phyloP scores from a whole-genome alignment of 2,888 invertebrate genomes.

The Apamea monoglypha region DNA sequence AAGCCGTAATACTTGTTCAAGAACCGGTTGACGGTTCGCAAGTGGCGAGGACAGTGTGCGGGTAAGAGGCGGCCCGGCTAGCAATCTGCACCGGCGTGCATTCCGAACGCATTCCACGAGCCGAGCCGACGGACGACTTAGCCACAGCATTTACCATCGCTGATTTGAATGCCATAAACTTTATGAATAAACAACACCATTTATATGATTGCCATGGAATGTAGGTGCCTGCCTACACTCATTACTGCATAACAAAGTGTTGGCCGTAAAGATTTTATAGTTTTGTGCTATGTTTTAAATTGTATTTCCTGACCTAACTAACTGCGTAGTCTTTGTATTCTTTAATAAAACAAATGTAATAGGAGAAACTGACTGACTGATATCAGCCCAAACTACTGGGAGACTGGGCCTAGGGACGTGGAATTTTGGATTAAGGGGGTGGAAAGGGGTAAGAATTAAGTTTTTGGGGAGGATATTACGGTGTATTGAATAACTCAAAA shows the following conservation, averaged over 20 bases:
- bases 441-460: background rate
- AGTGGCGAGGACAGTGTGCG: slow-evolving; percentile 65
- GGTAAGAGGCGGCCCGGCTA: slow-evolving; percentile 73
- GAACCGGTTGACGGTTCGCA: slow-evolving; percentile 74
- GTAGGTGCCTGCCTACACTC: background rate
- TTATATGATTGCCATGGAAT: slow-evolving; percentile 42
- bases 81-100: slow-evolving; percentile 79
- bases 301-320: slow-evolving; percentile 35
- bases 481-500: background rate
- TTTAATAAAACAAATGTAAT: background rate
- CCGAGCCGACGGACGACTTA: slow-evolving; percentile 74
- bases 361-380: background rate
- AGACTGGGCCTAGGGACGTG: background rate
- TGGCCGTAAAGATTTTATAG: slow-evolving; percentile 37
- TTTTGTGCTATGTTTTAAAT: slow-evolving; percentile 34
- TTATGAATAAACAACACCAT: slow-evolving; percentile 70
- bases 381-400: background rate
- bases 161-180: slow-evolving; percentile 70
- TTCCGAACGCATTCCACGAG: slow-evolving; percentile 83
- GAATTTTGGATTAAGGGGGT: background rate
- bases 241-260: slow-evolving; percentile 34
- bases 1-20: slow-evolving; percentile 63
- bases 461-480: background rate
- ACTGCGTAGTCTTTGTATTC: background rate
- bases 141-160: slow-evolving; percentile 69